phyloP scores from a whole-genome alignment of 2,797 vertebrate species.

The Arnoldichthys spilopterus region DNA sequence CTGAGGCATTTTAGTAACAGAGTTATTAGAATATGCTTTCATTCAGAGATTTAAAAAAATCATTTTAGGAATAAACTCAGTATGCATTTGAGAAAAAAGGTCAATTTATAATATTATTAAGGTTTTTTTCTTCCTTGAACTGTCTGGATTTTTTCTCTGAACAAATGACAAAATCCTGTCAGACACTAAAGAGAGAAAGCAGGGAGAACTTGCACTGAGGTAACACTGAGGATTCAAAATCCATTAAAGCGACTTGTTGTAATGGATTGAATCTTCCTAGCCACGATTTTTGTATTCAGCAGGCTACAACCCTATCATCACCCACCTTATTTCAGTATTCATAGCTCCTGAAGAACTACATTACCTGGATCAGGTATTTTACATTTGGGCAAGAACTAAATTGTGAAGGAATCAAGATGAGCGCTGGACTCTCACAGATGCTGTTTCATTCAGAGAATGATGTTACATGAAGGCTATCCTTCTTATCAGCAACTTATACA shows the following conservation, averaged over 20 bases:
- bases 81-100: not conserved
- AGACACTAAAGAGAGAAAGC: not conserved
- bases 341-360: not conserved
- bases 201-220: not conserved
- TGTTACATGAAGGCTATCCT: not conserved
- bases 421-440: not conserved
- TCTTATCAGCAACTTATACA: not conserved
- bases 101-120: not conserved
- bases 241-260: not conserved
- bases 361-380: not conserved
- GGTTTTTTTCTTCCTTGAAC: not conserved
- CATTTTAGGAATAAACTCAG: too few relatives aligned
- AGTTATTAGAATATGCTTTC: too few relatives aligned
- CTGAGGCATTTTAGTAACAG: too few relatives aligned
- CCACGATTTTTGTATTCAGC: not conserved
- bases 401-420: conserved; percentile 17
- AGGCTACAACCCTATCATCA: not conserved
- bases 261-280: not conserved
- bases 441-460: not conserved
- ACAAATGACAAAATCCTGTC: not conserved
- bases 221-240: not conserved
- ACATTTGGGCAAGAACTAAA: conserved; percentile 10
- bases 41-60: too few relatives aligned
- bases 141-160: not conserved
- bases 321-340: conserved; percentile 1